Evolutionary conservation across 2,888 invertebrate species (phyloP), one percentile per base, ranked within the genome.

Genomic region (Torymus aiolomorphi): DNA sequence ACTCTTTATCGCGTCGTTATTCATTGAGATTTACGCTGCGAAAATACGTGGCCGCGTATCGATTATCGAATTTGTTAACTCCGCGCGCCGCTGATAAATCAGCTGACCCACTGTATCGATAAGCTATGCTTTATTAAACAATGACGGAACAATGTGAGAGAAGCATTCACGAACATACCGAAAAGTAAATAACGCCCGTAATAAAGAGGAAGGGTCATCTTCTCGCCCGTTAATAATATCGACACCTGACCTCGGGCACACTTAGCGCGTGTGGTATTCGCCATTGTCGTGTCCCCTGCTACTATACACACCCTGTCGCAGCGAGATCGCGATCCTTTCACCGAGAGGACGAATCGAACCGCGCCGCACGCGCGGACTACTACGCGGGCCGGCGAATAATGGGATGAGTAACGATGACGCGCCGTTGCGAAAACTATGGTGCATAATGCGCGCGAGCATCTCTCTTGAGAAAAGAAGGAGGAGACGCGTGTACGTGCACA

Each of bases 371-470:
- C 42, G 42, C 42, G 42, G 42, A 42, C 42, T 42, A 42, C 42
- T 4, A 42, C 70, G 59, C 14, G 65, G 8, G 14, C 0, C 3
- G 20, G 65, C 49, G 76, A 76, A 76, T 76, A 76, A 62, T 70
- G 70, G 70, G 70, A 76, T 71, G 76, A 76, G 70, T 56, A 71
- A 76, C 71, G 62, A 70, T 51, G 76, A 71, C 63, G 69, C 63
- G 54, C n/a, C 49, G 57, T 71, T 76, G 76, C 69, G 69, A 69
- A 76, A 76, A 76, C 61, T 54, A 31, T 5, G 18, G 49, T 49
- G 66, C 57, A n/a, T 72, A 62, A 71, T 71, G 59, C 62, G 62
- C 59, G 24, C n/a, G 69, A 3, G 31, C 16, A 18, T 42, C 42
- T 42, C 42, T 42, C 42, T 42, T 42, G 42, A 42, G 42, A 42